Evolutionary conservation across 2,888 invertebrate genomes (phyloP).

Genomic region (Nycteola revayana): DNA sequence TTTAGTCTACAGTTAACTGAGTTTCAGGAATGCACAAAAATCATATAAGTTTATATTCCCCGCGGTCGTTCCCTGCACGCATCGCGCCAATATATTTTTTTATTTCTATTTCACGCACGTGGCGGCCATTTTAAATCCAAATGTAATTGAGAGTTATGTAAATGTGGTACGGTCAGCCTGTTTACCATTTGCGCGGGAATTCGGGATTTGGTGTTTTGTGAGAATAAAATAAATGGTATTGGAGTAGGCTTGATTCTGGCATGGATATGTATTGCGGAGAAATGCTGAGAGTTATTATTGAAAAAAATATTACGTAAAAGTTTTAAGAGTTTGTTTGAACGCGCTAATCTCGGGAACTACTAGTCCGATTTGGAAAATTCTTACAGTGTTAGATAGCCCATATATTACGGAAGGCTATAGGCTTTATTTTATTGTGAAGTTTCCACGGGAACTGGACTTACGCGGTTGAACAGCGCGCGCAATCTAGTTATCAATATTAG

Average conservation of each 20-base stretch:
- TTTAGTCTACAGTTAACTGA: constrained; percentile 25
- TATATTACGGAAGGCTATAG: too few species aligned
- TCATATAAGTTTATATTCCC: constrained; percentile 36
- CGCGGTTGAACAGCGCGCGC: too few species aligned
- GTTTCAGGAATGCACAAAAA: constrained; percentile 37
- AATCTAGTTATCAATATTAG: too few species aligned
- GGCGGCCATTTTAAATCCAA: constrained; percentile 54
- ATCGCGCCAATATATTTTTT: constrained; percentile 41
- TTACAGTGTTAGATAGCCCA: too few species aligned
- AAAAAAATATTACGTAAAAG: too few species aligned
- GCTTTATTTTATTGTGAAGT: too few species aligned
- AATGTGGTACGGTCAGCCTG: constrained; percentile 41
- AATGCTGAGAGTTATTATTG: too few species aligned
- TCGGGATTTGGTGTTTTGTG: constrained; percentile 31
- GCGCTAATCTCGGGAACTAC: too few species aligned
- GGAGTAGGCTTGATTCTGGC: constrained; percentile 15
- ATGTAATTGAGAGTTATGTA: constrained; percentile 59
- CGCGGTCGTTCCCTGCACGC: constrained; percentile 39
- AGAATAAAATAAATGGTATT: constrained; percentile 25
- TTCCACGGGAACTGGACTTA: too few species aligned
- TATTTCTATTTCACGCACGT: constrained; percentile 53
- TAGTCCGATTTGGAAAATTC: too few species aligned
- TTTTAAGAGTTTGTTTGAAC: too few species aligned
- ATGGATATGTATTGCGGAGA: constrained; percentile 12
- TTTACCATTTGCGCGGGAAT: constrained; percentile 35